These are phyloP conservation scores for Eupsittula cactorum DNA, from an alignment of 2,113 vertebrate genomes.

Conservation along the genomic window DNA sequence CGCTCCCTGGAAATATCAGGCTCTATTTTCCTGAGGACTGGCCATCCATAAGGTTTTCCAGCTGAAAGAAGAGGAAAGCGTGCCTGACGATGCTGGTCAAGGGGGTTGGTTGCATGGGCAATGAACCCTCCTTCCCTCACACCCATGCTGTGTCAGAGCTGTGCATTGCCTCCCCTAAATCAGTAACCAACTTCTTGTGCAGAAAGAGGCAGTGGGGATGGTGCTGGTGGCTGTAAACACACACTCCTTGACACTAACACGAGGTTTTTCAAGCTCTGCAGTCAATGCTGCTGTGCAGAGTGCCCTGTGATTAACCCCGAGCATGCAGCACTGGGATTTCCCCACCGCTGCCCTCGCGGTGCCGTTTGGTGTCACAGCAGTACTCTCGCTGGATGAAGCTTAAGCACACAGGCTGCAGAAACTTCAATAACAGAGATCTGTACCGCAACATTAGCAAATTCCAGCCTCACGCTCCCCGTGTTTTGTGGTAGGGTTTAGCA, in stretches of 20 bases:
- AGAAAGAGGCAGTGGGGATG: not conserved
- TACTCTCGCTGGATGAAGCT: fast-evolving
- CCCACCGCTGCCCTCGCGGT: fast-evolving
- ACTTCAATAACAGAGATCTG: not conserved
- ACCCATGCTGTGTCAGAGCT: fast-evolving
- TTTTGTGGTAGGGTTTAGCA: not conserved
- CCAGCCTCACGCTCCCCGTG: not conserved
- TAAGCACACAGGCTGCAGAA: not conserved
- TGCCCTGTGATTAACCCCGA: not conserved
- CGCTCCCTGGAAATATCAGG: not conserved
- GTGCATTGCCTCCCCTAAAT: not conserved
- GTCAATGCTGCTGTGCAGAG: not conserved
- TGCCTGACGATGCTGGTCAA: fast-evolving
- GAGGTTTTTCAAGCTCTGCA: not conserved
- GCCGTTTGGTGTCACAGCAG: not conserved
- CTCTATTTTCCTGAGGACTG: not conserved
- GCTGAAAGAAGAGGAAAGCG: fast-evolving
- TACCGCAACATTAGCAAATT: not conserved
- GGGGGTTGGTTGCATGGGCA: fast-evolving
- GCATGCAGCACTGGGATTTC: not conserved
- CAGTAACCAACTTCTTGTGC: not conserved
- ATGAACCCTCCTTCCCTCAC: not conserved
- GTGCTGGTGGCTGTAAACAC: not conserved
- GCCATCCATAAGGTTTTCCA: not conserved
- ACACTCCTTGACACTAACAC: not conserved